Evolutionary conservation across 2,797 vertebrate genomes (phyloP).

Genomic region (Tokudaia muenninki): DNA sequence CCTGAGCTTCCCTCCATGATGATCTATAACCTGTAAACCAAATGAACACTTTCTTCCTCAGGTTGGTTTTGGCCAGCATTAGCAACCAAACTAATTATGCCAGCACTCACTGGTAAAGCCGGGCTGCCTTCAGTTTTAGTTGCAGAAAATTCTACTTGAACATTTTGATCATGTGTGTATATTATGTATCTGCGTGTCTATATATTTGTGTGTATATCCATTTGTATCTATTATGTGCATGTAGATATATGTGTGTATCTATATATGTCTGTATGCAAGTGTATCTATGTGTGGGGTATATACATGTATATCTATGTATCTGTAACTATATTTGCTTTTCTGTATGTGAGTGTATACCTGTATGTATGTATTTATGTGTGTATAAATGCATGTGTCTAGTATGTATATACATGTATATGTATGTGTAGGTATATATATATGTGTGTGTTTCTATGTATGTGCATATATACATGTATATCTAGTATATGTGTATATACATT

Average conservation of each 20-base stretch:
- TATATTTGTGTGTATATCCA: neutral
- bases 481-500: no score
- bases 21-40: no score
- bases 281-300: neutral
- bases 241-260: neutral
- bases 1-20: neutral
- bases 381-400: no score
- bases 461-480: neutral
- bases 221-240: neutral
- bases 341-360: neutral
- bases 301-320: neutral
- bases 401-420: no score
- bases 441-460: no score
- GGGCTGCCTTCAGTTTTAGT: neutral
- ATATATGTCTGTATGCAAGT: neutral
- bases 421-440: no score
- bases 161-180: neutral
- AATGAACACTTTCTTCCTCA: neutral
- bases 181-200: neutral
- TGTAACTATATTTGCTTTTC: neutral
- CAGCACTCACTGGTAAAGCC: neutral
- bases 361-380: no score
- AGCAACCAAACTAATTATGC: neutral
- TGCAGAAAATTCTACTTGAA: neutral
- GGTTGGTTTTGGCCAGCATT: neutral